phyloP scores from a whole-genome alignment of 2,797 vertebrate genomes.

The Erithacus rubecula region DNA sequence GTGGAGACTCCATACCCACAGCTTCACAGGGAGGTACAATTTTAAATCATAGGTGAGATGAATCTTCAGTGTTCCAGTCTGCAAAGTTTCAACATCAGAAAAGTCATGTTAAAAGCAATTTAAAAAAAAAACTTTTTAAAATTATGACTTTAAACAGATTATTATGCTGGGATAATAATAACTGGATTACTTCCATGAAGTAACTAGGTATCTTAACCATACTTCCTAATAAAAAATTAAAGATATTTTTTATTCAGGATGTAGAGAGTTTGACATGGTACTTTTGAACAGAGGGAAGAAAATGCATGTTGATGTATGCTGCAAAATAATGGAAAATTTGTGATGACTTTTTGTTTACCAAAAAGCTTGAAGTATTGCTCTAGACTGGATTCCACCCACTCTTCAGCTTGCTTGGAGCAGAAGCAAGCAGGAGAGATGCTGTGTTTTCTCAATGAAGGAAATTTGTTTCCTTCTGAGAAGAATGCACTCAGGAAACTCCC shows the following conservation, averaged over 20 bases:
- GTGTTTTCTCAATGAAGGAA: neutral
- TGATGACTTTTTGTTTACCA: neutral
- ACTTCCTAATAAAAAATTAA: neutral
- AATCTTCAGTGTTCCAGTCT: neutral
- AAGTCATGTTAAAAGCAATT: neutral
- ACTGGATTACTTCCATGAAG: neutral
- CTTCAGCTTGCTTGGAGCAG: neutral
- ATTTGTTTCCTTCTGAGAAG: neutral
- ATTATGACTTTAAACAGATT: slow-evolving; percentile 30
- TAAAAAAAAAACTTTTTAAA: neutral
- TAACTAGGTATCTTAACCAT: neutral
- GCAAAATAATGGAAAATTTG: neutral
- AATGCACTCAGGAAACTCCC: neutral
- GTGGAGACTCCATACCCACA: neutral
- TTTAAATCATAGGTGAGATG: neutral
- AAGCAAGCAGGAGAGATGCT: neutral
- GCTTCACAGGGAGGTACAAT: neutral
- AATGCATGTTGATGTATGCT: neutral
- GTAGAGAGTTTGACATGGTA: neutral
- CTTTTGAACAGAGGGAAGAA: neutral
- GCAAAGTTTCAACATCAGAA: neutral
- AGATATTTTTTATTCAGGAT: slow-evolving; percentile 1
- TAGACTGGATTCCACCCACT: neutral
- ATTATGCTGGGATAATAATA: slow-evolving; percentile 1
- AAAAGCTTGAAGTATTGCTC: neutral